Conservation (phyloP, 2,113 vertebrate species). For the Chrysemys picta region DNA sequence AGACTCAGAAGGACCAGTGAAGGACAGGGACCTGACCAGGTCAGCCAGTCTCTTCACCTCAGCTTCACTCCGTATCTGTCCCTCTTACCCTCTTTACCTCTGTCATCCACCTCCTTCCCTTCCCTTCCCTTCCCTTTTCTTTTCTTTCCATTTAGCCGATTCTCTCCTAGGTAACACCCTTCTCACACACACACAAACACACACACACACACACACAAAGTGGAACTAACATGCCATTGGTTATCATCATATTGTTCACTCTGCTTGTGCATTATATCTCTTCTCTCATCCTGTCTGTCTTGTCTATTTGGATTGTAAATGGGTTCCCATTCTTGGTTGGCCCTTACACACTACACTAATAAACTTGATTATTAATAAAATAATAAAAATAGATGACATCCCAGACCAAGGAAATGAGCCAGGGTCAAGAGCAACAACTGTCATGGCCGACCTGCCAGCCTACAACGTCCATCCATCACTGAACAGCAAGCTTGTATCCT, state of each 20-base stretch:
- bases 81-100: background rate
- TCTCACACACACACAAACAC: no score
- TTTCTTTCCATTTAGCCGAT: background rate
- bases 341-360: background rate
- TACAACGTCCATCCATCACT: rapidly evolving
- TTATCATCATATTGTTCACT: background rate
- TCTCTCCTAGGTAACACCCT: background rate
- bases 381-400: background rate
- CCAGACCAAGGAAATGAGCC: background rate
- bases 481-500: background rate
- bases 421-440: background rate
- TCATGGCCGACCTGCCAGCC: background rate
- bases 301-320: background rate
- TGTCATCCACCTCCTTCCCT: background rate
- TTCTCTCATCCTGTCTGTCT: background rate
- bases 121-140: background rate
- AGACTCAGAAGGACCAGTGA: background rate
- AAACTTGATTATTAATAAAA: background rate
- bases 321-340: background rate
- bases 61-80: background rate
- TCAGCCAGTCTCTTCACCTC: background rate
- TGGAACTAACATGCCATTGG: background rate
- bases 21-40: background rate
- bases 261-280: background rate
- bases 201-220: no score